phyloP scores from a whole-genome alignment of 2,113 vertebrate species.

The Sinocyclocheilus anshuiensis region DNA sequence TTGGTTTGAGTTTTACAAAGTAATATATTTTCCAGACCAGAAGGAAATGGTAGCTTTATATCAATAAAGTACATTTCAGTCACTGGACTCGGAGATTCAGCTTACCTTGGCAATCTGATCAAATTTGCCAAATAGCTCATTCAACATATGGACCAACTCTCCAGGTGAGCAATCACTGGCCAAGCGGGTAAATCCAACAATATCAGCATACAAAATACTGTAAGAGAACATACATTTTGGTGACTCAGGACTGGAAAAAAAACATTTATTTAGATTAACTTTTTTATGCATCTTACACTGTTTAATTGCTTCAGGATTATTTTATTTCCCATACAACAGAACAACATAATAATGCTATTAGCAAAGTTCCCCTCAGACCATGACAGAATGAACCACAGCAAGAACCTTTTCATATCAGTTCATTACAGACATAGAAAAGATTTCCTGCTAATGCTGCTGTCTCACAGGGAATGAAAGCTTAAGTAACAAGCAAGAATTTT shows the following conservation, averaged over 20 bases:
- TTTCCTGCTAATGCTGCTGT: neutral
- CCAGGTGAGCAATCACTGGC: conserved; percentile 96
- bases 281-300: neutral
- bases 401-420: neutral
- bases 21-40: neutral
- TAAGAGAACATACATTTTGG: conserved; percentile 4
- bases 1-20: neutral
- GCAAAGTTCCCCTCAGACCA: neutral
- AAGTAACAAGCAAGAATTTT: neutral
- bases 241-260: neutral
- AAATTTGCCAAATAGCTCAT: conserved; percentile 97
- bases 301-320: neutral
- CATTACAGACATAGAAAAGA: neutral
- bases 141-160: conserved; percentile 95
- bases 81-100: neutral
- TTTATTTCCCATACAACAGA: neutral
- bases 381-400: neutral
- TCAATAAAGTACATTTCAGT: neutral
- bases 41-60: neutral
- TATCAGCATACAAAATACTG: conserved; percentile 95
- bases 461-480: neutral
- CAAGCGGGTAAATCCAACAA: conserved; percentile 94
- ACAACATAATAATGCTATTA: neutral
- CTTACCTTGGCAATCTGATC: conserved; percentile 97
- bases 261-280: neutral